A percentile compares a stretch with the other conserved stretches of the same genome.
Evolutionary conservation across 2,113 vertebrate species (phyloP).

Genomic region (Calidris pygmaea): DNA sequence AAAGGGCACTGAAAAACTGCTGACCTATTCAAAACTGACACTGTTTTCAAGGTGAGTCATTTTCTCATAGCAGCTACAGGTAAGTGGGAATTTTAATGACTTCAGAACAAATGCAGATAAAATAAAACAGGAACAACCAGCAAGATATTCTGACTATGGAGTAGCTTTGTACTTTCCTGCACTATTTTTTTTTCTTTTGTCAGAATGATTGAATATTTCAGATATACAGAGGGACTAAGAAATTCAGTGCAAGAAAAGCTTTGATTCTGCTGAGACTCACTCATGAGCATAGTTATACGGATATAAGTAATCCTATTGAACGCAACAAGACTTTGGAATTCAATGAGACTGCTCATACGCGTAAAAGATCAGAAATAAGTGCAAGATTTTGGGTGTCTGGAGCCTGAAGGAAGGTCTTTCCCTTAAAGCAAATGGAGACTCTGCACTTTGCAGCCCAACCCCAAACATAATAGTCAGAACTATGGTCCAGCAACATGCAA

Average conservation of each 20-base stretch:
- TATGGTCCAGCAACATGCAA: accelerated
- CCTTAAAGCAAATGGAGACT: not conserved
- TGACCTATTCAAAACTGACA: not conserved
- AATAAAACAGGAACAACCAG: not conserved
- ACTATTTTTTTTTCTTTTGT: not conserved
- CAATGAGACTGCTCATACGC: not conserved
- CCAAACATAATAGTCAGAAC: not conserved
- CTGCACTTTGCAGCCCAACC: not conserved
- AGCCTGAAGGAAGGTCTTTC: not conserved
- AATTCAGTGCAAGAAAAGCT: not conserved
- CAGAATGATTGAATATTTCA: not conserved
- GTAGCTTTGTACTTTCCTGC: not conserved
- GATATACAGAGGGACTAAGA: not conserved
- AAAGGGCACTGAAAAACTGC: not conserved
- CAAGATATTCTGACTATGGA: not conserved
- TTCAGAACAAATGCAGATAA: not conserved
- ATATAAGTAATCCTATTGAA: not conserved
- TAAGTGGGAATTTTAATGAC: not conserved
- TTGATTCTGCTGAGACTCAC: not conserved
- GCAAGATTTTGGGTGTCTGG: not conserved
- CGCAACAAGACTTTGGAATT: not conserved
- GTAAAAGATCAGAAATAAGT: not conserved
- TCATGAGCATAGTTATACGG: not conserved
- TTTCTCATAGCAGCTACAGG: not conserved
- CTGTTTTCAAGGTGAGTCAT: not conserved